Base-by-base conservation (phyloP, 2,888 invertebrate genomes). In the Agrochola circellaris region DNA sequence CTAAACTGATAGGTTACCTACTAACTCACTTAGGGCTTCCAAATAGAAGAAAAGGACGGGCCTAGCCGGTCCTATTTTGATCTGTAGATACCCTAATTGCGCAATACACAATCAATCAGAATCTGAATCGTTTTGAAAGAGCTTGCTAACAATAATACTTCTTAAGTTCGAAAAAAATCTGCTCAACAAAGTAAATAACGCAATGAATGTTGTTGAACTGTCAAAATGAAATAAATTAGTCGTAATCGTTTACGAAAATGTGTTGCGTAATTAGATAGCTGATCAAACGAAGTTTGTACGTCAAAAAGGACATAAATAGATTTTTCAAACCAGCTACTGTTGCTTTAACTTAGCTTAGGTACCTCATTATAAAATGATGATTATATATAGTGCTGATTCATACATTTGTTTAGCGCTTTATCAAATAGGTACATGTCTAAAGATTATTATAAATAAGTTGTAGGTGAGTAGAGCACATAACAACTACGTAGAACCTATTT, bases 381-480 rank as follows among this genome's bases (percentile, higher is more conserved):
- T 78, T 78, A 23, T 20, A 30, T 60, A 38, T 38, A 7, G 7
- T 38, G 23, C 81, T 3, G 51, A 73, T 23, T 81, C 65, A 60
- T 60, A 51, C 9, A 64, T 54, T 78, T 51, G 23, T 60, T 78
- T 65, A 65, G 26, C 51, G 42, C 9, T 58, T 81, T 78, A 73
- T 65, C 78, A 58, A 80, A 79, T 45, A 70, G 34, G 34, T 34
- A 38, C 23, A 38, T 56, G 48, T 65, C 30, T 73, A 2, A 58
- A 80, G 62, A 51, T 64, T 34, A 58, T 8, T n/a, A 30, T 38
- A 72, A 48, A 48, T 77, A 26, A 60, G 17, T 60, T 74, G 51
- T 65, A 51, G 81, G 81, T 58, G 17, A 73, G 51, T 65, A 65
- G 51, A 81, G 34, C 65, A 34, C 74, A 26, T 81, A 58, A 65